These are phyloP conservation scores for Lycaon pictus DNA, from an alignment of 2,113 vertebrate genomes.

Conservation along the genomic window DNA sequence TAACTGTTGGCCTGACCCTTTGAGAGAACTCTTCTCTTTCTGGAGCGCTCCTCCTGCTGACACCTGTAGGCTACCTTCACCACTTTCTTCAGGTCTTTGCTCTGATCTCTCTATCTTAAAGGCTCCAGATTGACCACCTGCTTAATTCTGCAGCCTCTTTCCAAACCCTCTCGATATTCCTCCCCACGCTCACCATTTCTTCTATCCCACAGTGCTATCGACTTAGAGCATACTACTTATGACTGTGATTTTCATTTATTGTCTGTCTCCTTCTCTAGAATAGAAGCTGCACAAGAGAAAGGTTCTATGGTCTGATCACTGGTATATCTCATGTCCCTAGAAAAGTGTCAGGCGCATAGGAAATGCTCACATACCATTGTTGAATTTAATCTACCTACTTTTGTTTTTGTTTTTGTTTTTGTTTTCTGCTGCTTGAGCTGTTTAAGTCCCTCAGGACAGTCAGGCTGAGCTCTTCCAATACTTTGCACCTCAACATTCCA, in stretches of 20 bases:
- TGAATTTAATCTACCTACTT: not conserved
- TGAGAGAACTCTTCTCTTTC: not conserved
- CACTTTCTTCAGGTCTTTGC: not conserved
- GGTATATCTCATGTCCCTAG: not conserved
- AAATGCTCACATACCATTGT: not conserved
- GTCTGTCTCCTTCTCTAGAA: not conserved
- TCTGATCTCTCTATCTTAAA: not conserved
- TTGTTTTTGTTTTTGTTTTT: not conserved
- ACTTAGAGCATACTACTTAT: not conserved
- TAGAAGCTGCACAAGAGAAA: not conserved
- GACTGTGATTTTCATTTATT: not conserved
- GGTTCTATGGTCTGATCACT: not conserved
- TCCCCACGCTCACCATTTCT: not conserved
- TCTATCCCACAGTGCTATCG: not conserved
- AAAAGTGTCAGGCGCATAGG: not conserved
- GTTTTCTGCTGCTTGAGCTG: not conserved
- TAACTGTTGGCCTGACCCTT: not conserved
- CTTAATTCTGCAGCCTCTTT: not conserved
- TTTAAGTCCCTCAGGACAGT: not conserved
- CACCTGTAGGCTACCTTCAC: not conserved
- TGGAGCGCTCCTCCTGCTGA: not conserved
- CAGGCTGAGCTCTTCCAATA: not conserved
- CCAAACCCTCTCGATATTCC: no score
- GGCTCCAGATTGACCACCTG: not conserved
- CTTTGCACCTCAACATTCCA: not conserved